Percentiles rank a stretch among this genome's conserved stretches.
phyloP scores from a whole-genome alignment of 2,888 invertebrate species.

The Bellardia bayeri region DNA sequence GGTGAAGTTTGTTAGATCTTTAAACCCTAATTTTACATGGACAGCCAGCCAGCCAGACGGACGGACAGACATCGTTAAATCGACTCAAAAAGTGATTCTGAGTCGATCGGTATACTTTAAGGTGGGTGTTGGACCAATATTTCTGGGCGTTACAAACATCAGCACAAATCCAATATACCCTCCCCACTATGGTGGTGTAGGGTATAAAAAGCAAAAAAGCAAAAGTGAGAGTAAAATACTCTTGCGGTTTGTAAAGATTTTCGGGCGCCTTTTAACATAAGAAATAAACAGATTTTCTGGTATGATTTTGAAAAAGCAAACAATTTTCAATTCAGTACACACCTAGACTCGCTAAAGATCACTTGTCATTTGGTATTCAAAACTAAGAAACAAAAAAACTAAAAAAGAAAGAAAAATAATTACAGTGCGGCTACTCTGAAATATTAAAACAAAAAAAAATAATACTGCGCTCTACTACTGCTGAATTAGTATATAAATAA shows the following conservation, averaged over 20 bases:
- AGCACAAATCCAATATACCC: no score
- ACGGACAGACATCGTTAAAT: no score
- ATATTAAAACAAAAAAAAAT: not conserved
- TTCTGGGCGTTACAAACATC: no score
- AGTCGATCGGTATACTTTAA: no score
- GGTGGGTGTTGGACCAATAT: no score
- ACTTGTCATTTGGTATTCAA: constrained; percentile 77
- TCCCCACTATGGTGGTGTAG: no score
- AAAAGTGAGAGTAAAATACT: constrained; percentile 20
- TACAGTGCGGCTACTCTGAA: constrained; percentile 61
- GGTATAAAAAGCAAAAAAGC: not conserved
- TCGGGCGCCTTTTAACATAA: constrained; percentile 35
- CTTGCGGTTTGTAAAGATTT: constrained; percentile 7
- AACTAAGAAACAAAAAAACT: constrained; percentile 20
- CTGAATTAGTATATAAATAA: constrained; percentile 32
- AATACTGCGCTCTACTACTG: constrained; percentile 14
- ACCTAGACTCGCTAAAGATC: constrained; percentile 83
- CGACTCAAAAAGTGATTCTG: no score
- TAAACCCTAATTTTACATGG: no score
- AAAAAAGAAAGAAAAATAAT: constrained; percentile 38
- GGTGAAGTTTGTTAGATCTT: no score
- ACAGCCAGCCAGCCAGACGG: no score
- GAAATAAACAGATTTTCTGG: constrained; percentile 39
- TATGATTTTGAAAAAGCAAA: constrained; percentile 54
- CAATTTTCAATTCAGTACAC: constrained; percentile 79